Conservation (phyloP, 2,797 vertebrate genomes). For the Champsocephalus esox region DNA sequence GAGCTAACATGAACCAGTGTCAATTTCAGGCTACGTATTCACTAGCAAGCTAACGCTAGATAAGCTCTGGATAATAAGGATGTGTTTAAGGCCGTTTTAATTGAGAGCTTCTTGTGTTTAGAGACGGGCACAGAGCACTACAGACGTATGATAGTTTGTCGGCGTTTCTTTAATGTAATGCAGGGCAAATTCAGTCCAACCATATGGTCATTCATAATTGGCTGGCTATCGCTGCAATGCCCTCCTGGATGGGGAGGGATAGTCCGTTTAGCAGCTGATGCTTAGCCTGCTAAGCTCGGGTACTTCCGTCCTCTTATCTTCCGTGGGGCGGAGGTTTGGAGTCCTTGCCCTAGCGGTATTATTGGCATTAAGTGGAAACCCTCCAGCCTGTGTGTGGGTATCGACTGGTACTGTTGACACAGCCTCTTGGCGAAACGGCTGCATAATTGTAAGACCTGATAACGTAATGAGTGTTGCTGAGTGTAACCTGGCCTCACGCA, state of each 20-base stretch:
- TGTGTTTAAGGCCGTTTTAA: slow-evolving; percentile 21
- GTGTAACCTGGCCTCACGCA: neutral
- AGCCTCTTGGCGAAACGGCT: slow-evolving; percentile 41
- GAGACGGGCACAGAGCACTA: neutral
- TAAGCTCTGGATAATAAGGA: slow-evolving; percentile 18
- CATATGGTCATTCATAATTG: slow-evolving; percentile 52
- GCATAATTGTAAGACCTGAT: neutral
- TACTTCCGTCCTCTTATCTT: slow-evolving; percentile 73
- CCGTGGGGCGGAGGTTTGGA: slow-evolving; percentile 28
- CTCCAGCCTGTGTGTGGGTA: slow-evolving; percentile 13
- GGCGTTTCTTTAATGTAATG: neutral
- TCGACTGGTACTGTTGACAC: slow-evolving; percentile 38
- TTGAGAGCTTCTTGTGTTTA: neutral
- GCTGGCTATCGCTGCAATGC: slow-evolving; percentile 1
- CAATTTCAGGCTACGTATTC: slow-evolving; percentile 7
- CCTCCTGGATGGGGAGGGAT: slow-evolving; percentile 36
- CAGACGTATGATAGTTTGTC: neutral
- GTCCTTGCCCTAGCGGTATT: slow-evolving; percentile 22
- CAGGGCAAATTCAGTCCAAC: neutral
- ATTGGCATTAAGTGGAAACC: slow-evolving; percentile 31
- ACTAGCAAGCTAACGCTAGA: slow-evolving; percentile 22
- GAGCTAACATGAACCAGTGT: slow-evolving; percentile 14
- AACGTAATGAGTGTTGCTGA: neutral
- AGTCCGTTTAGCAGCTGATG: slow-evolving; percentile 69
- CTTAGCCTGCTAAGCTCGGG: slow-evolving; percentile 75